Evolutionary conservation across 2,113 vertebrate species (phyloP).

Genomic region (Ceyx margarethae): DNA sequence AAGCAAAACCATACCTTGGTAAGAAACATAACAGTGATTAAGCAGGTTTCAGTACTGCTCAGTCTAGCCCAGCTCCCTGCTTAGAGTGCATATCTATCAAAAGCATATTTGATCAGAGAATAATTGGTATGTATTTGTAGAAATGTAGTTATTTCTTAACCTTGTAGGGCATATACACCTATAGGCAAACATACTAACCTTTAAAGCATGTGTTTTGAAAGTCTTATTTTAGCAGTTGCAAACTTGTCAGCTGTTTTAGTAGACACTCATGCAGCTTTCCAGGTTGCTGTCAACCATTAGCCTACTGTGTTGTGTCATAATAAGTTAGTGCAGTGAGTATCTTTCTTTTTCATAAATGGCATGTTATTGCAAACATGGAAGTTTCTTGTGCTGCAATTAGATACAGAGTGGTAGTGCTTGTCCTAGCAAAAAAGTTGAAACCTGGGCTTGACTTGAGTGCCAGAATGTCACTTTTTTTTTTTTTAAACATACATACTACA

Average conservation of each 20-base stretch:
- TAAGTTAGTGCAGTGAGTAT: not conserved
- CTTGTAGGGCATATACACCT: not conserved
- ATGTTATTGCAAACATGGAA: not conserved
- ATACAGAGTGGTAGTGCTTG: not conserved
- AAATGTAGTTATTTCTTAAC: not conserved
- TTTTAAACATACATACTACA: not conserved
- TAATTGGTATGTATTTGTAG: not conserved
- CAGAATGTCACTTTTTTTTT: not conserved
- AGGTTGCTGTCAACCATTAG: not conserved
- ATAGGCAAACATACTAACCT: not conserved
- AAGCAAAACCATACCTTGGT: slow-evolving; percentile 73
- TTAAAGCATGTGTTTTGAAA: not conserved
- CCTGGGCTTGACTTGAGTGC: not conserved
- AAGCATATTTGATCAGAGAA: not conserved
- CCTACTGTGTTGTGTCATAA: not conserved
- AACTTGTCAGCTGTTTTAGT: not conserved
- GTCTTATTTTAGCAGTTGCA: not conserved
- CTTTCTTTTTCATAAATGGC: not conserved
- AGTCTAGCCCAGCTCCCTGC: not conserved
- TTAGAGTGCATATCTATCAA: not conserved
- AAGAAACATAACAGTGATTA: slow-evolving; percentile 32
- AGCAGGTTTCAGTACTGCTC: not conserved
- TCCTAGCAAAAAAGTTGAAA: not conserved
- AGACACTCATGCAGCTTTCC: not conserved
- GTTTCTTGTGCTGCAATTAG: not conserved